phyloP scores from a whole-genome alignment of 1,140 invertebrate species.

The Paraescarpia echinospica region DNA sequence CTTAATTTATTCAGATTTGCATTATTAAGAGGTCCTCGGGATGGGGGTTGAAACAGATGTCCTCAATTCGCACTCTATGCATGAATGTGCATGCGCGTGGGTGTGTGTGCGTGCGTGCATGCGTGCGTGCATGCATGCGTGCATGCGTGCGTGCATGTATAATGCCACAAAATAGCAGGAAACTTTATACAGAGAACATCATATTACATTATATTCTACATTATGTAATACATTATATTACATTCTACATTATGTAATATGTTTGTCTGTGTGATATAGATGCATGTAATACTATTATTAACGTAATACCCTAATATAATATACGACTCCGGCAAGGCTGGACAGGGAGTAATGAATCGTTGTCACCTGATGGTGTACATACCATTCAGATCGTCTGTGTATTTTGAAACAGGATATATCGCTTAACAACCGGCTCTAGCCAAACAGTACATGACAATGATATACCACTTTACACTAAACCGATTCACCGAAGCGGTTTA shows the following conservation, averaged over 20 bases:
- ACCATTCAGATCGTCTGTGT: not conserved
- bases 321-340: not conserved
- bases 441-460: not conserved
- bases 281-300: not conserved
- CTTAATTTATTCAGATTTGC: too few relatives aligned
- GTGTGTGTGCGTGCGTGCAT: too few relatives aligned
- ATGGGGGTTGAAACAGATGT: too few relatives aligned
- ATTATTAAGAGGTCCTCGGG: too few relatives aligned
- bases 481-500: not conserved
- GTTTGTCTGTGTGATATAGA: not conserved
- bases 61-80: too few relatives aligned
- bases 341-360: not conserved
- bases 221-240: too few relatives aligned
- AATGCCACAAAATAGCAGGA: not conserved
- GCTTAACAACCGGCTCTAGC: not conserved
- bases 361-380: not conserved
- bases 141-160: not conserved
- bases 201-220: too few relatives aligned
- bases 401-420: not conserved
- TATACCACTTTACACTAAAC: constrained; percentile 6
- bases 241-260: not conserved
- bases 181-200: not conserved
- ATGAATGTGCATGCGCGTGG: too few relatives aligned
- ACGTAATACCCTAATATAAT: not conserved
- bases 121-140: too few relatives aligned